phyloP scores from a whole-genome alignment of 1,140 invertebrate species.

The Acromyrmex heyeri region DNA sequence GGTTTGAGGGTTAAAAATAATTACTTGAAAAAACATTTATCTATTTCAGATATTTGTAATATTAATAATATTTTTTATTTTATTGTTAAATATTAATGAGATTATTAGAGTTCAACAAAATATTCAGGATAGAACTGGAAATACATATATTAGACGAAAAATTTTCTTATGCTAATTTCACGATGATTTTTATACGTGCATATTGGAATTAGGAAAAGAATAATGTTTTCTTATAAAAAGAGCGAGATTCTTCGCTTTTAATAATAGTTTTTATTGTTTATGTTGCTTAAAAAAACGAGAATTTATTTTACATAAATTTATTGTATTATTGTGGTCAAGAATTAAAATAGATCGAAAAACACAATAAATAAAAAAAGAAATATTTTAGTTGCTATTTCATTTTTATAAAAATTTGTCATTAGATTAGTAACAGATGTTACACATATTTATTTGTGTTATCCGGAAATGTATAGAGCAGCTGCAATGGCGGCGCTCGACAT shows the following conservation, averaged over 20 bases:
- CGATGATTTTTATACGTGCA: background rate
- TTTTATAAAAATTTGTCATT: constrained; percentile 15
- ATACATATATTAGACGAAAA: background rate
- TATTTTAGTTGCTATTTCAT: background rate
- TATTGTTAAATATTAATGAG: background rate
- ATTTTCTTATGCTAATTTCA: background rate
- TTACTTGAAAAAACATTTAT: background rate
- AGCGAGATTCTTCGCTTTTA: background rate
- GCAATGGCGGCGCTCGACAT: constrained; percentile 28
- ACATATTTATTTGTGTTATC: constrained; percentile 18
- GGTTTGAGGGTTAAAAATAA: background rate
- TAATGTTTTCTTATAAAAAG: background rate
- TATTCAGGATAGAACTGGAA: background rate
- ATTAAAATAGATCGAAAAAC: background rate
- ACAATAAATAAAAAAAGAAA: background rate
- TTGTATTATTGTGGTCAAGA: background rate
- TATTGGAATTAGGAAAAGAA: background rate
- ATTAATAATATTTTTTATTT: constrained; percentile 1
- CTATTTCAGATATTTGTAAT: background rate
- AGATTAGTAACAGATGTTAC: background rate
- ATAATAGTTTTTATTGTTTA: background rate
- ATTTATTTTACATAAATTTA: background rate
- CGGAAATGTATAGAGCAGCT: constrained; percentile 22
- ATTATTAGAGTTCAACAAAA: too few species aligned
- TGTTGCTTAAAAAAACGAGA: background rate